Percentiles rank a stretch among this genome's conserved stretches.
phyloP scores from a whole-genome alignment of 2,888 invertebrate genomes.

The Kuschelorhynchus macadamiae region DNA sequence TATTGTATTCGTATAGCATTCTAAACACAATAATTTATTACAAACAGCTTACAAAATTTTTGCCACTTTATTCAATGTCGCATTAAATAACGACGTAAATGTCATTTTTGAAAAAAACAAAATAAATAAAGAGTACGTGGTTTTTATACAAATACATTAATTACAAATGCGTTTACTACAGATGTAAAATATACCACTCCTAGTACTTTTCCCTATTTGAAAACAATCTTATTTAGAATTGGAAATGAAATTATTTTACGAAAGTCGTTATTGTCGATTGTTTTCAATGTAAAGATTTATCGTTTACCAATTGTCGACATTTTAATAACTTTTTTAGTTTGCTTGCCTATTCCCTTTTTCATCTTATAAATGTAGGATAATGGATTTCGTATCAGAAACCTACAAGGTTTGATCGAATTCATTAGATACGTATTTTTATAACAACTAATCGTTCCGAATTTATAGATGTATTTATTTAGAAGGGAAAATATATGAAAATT shows the following conservation, averaged over 20 bases:
- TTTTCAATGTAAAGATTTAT: too few species aligned
- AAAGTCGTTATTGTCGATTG: too few species aligned
- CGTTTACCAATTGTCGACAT: too few species aligned
- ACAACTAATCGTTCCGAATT: too few species aligned
- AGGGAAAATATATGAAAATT: too few species aligned
- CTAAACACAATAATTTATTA: conserved; percentile 4
- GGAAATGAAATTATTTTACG: background rate
- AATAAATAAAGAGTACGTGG: conserved; percentile 9
- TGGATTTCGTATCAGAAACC: too few species aligned
- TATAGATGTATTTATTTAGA: too few species aligned
- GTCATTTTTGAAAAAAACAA: conserved; percentile 8
- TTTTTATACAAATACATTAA: conserved; percentile 8
- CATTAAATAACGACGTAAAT: conserved; percentile 21
- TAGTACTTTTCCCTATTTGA: conserved; percentile 14
- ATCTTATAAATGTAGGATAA: too few species aligned
- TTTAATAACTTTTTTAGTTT: too few species aligned
- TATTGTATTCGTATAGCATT: background rate
- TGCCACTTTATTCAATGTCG: conserved; percentile 5
- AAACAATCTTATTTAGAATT: background rate
- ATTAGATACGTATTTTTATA: too few species aligned
- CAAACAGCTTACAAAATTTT: conserved; percentile 4
- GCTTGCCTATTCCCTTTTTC: too few species aligned
- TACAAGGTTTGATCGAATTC: too few species aligned
- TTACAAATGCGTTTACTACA: background rate
- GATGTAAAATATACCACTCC: conserved; percentile 9